phyloP scores from a whole-genome alignment of 2,113 vertebrate species.

The Leucoraja erinaceus region DNA sequence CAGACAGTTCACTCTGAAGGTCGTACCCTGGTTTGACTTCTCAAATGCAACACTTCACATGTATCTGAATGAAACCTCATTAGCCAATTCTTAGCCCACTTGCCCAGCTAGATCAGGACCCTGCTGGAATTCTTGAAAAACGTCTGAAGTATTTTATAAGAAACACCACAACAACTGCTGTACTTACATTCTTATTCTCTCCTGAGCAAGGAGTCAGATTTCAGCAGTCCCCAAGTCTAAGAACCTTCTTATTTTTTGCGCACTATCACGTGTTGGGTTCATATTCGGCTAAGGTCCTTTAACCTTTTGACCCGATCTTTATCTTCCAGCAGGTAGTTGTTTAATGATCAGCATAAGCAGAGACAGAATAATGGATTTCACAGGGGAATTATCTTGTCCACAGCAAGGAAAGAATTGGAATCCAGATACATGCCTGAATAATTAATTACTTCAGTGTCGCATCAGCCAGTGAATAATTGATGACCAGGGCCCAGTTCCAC shows the following conservation, averaged over 20 bases:
- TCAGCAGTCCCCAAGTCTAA: not conserved
- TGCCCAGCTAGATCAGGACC: too few species aligned
- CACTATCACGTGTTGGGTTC: not conserved
- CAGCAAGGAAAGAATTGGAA: conserved; percentile 50
- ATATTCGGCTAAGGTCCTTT: not conserved
- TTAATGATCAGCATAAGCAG: not conserved
- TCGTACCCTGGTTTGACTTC: too few species aligned
- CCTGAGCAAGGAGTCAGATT: not conserved
- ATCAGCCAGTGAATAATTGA: conserved; percentile 54
- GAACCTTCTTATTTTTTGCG: not conserved
- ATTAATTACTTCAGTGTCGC: conserved; percentile 54
- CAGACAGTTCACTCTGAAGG: too few species aligned
- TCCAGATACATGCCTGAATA: conserved; percentile 56
- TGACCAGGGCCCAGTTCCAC: conserved; percentile 50
- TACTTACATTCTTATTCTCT: not conserved
- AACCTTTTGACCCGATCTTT: conserved; percentile 10
- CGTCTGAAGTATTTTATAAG: not conserved
- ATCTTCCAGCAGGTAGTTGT: not conserved
- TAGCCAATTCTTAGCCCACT: too few species aligned
- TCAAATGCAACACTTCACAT: too few species aligned
- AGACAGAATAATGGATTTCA: not conserved
- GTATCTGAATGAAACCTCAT: too few species aligned
- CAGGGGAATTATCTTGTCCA: not conserved
- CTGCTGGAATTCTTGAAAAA: too few species aligned
- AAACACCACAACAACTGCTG: not conserved